These are phyloP conservation scores for Bergia sp. DNA, from an alignment of 92 coral and sea anemone genomes.

Conservation along the genomic window DNA sequence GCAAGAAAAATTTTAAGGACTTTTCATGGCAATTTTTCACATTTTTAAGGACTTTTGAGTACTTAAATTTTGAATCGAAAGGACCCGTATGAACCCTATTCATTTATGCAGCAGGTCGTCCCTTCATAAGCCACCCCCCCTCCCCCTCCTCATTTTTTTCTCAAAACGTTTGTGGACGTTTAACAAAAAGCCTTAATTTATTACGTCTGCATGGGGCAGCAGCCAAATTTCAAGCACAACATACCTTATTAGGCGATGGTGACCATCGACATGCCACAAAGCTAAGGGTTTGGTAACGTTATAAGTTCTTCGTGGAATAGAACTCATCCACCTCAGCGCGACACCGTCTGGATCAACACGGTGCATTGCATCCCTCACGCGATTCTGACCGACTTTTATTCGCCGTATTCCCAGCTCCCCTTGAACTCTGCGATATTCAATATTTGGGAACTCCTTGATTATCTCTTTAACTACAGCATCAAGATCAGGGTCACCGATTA, in stretches of 20 bases:
- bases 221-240: background rate
- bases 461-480: conserved; percentile 3
- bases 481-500: conserved; percentile 6
- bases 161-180: too few relatives aligned
- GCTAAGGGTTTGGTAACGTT: conserved; percentile 48
- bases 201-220: too few relatives aligned
- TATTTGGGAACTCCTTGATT: conserved; percentile 10
- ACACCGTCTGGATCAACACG: background rate
- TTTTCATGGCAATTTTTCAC: too few relatives aligned
- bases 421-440: background rate
- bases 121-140: too few relatives aligned
- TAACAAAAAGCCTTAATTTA: too few relatives aligned
- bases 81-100: too few relatives aligned
- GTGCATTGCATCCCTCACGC: conserved; percentile 4
- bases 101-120: too few relatives aligned
- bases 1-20: too few relatives aligned
- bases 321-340: conserved; percentile 52
- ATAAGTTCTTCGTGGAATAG: conserved; percentile 42
- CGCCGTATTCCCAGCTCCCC: background rate
- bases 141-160: too few relatives aligned
- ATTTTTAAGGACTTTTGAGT: too few relatives aligned
- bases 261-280: conserved; percentile 59
- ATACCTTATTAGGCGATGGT: conserved; percentile 53
- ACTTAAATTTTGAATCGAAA: too few relatives aligned
- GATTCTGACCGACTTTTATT: background rate